Evolutionary conservation across 2,113 vertebrate species (phyloP), one percentile per base, ranked within the genome.

Genomic region (Mola mola): DNA sequence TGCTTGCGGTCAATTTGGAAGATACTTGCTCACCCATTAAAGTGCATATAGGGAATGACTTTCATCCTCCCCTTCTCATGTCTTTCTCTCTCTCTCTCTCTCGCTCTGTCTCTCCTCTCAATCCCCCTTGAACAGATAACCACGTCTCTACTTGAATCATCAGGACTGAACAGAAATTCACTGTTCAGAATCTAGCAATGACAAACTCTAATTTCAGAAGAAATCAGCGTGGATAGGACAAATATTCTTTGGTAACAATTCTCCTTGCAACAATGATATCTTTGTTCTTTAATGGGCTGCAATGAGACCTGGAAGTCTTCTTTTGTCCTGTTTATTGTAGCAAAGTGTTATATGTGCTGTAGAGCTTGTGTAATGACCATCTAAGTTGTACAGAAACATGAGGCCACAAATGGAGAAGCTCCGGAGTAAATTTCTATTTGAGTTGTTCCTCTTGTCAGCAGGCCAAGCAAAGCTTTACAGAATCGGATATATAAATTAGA

Each of bases 21-120:
- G 48, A 56, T 75, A 80, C 78, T 71, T 82, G 56, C 81, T 72
- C 48, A 6, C 42, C 61, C 67, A 70, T 87, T 88, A 61, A 87
- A 84, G 66, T 65, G 52, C 47, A 56, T 66, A 70, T 75, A 84
- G 61, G 60, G 50, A 33, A 9, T 42, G 16, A 75, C 78, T 75
- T 78, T 80, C 49, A 62, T 79, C 77, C 42, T 34, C 66, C 63
- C 66, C 48, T 47, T 72, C 34, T 59, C 29, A 24, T 29, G 26
- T 70, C 44, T 40, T 24, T 43, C 20, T 63, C 25, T 60, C 13
- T 15, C 25, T 31, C 20, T 6, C 5, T 5, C 3, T 10, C 3
- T 3, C 8, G n/a, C n/a, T n/a, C n/a, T n/a, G n/a, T n/a, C n/a
- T n/a, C n/a, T n/a, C n/a, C n/a, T 25, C 44, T 49, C 12, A 0